Evolutionary conservation across 1,140 invertebrate genomes (phyloP), one percentile per base, ranked within the genome.

Genomic region (Bombus fervidus): DNA sequence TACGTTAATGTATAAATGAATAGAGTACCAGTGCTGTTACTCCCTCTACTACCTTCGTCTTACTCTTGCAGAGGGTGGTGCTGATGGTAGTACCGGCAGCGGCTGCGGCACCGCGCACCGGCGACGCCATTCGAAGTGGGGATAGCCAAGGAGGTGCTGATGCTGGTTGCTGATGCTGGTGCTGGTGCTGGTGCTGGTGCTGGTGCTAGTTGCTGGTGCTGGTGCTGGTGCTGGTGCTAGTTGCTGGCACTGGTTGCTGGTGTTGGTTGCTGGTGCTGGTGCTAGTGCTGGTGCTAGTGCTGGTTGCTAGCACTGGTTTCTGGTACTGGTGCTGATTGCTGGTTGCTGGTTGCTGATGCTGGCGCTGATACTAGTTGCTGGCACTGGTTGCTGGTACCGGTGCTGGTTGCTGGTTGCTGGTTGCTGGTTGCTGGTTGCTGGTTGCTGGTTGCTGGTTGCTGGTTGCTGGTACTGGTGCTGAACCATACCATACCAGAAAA

Each of bases 1-100:
- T 72, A 79, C 66, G 83, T 71, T 82, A 79, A 80, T 84, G 76
- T 79, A 84, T 84, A 84, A 84, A 84, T 80, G 83, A 80, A 84
- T 84, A 84, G 83, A 79, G 68, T 79, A 79, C 83, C 59, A 12
- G 82, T 47, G 66, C 75, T 79, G 83, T 77, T 79, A 62, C 53
- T 79, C 76, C 76, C 76, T 84, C 66, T 84, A 37, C 83, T 79
- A 53, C 53, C 53, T 57, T 79, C 75, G 37, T 78, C 83, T 80
- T 84, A 72, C 68, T 72, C 37, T 79, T 62, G 15, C 76, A 72
- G 83, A 75, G 47, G 83, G 39, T 72, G 74, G 15, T 77, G 47
- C 68, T 31, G 37, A n/a, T 62, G 80, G 53, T 41, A 69, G 80
- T 73, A 53, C 53, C 39, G 28, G 37, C 4, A 28, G 28, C 34